Evolutionary conservation across 2,888 invertebrate genomes (phyloP).

Genomic region (Heteromurus nitidus): DNA sequence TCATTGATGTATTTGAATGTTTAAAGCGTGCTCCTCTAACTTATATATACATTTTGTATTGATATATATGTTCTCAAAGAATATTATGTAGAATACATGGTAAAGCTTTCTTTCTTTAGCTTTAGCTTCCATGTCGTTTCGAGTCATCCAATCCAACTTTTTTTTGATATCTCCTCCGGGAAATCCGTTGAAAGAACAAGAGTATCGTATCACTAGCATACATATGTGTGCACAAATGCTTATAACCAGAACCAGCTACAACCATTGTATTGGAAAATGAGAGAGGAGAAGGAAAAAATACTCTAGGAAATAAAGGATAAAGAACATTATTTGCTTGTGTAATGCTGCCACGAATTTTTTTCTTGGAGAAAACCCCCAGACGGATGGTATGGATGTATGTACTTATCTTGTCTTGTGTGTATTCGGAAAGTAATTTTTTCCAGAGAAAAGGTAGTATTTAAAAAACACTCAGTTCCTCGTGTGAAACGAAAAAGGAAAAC

Average conservation of each 20-base stretch:
- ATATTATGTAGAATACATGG: neutral
- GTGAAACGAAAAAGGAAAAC: neutral
- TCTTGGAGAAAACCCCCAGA: too few relatives aligned
- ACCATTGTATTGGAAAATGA: neutral
- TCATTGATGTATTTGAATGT: neutral
- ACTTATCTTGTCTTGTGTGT: neutral
- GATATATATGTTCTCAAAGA: too few relatives aligned
- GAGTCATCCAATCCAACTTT: neutral
- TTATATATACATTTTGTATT: too few relatives aligned
- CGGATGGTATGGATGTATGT: too few relatives aligned
- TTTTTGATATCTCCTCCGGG: constrained; percentile 46
- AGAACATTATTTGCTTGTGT: neutral
- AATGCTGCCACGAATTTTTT: too few relatives aligned
- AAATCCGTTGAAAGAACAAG: constrained; percentile 30
- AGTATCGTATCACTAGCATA: neutral
- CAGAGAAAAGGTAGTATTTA: too few relatives aligned
- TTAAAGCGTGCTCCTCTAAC: neutral
- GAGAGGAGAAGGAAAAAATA: constrained; percentile 4
- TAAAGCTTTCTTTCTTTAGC: neutral
- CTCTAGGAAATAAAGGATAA: neutral
- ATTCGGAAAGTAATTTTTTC: too few relatives aligned
- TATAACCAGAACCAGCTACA: neutral
- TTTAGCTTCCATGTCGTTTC: too few relatives aligned
- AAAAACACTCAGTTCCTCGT: too few relatives aligned
- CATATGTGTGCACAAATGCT: neutral